These are phyloP conservation scores for Macroglossus sobrinus DNA, from an alignment of 2,113 vertebrate species.

Conservation along the genomic window DNA sequence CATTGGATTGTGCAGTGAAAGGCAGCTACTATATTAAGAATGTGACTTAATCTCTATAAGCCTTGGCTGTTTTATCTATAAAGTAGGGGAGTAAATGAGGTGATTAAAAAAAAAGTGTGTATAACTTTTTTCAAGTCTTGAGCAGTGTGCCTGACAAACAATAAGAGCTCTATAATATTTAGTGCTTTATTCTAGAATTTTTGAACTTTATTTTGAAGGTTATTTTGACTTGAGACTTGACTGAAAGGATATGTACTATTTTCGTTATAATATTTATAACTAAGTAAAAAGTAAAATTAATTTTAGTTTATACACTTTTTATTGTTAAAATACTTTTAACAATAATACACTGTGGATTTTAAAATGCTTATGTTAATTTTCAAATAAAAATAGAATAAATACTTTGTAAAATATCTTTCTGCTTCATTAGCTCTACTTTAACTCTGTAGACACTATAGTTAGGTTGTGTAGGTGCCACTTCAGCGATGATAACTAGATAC, in stretches of 20 bases:
- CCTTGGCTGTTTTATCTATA: neutral
- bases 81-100: neutral
- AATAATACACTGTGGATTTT: too few species aligned
- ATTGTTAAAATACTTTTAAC: conserved; percentile 21
- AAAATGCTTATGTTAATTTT: neutral
- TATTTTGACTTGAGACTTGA: neutral
- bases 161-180: neutral
- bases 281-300: conserved; percentile 15
- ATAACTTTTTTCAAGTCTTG: neutral
- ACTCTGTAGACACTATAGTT: neutral
- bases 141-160: neutral
- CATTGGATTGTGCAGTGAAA: neutral
- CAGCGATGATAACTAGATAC: neutral
- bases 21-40: neutral
- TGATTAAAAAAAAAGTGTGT: neutral
- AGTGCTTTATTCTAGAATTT: conserved; percentile 18
- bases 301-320: neutral
- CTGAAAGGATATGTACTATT: neutral
- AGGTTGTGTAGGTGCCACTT: neutral
- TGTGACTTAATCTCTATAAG: neutral
- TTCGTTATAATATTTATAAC: conserved; percentile 24
- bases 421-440: neutral
- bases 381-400: neutral
- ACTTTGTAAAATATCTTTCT: neutral
- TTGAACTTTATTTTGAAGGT: conserved; percentile 16